Evolutionary conservation across 2,797 vertebrate species (phyloP).

Genomic region (Chelidonichthys spinosus): DNA sequence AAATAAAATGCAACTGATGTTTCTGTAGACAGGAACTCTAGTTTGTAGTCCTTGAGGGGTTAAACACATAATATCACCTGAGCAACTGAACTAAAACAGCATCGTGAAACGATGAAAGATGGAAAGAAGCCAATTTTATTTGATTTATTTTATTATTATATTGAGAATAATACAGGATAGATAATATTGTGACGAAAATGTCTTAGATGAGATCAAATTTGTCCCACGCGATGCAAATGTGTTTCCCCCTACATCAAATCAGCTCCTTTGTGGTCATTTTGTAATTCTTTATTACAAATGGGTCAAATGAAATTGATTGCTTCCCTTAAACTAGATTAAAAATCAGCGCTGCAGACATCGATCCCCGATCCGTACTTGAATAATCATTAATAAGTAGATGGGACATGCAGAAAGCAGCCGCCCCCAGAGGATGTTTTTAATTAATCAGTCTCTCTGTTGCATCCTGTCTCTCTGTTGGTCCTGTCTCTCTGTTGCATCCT

Average conservation of each 20-base stretch:
- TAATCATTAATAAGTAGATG: not conserved
- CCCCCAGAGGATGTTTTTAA: not conserved
- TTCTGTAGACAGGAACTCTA: no score
- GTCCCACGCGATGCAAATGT: not conserved
- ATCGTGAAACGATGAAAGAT: not conserved
- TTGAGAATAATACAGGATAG: not conserved
- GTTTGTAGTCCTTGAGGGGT: not conserved
- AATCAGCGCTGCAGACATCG: conserved; percentile 36
- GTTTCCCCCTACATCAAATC: not conserved
- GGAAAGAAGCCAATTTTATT: not conserved
- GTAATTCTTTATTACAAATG: conserved; percentile 24
- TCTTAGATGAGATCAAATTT: not conserved
- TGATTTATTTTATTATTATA: not conserved
- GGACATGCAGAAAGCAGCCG: not conserved
- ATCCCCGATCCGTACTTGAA: conserved; percentile 4
- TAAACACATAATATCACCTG: not conserved
- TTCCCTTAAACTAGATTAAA: conserved; percentile 18
- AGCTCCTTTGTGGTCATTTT: not conserved
- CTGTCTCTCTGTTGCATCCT: not conserved
- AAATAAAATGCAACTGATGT: not conserved
- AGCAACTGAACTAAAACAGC: not conserved
- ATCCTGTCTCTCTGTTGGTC: not conserved
- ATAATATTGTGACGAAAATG: not conserved
- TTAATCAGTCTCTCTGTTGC: not conserved
- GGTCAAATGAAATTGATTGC: not conserved